phyloP scores from a whole-genome alignment of 2,888 invertebrate species.

The Perithous albicinctus region DNA sequence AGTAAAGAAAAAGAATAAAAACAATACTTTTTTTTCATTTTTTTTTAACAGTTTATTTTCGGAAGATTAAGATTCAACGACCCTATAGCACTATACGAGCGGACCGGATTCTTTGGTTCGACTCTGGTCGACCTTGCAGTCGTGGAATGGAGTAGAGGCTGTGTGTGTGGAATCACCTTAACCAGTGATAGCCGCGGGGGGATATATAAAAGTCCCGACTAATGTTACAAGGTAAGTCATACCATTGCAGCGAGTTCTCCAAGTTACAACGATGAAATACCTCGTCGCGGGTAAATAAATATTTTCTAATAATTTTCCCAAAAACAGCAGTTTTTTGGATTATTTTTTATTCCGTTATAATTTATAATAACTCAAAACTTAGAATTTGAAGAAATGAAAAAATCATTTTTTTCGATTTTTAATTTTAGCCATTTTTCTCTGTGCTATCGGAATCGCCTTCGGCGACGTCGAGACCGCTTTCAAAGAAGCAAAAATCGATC shows the following conservation, averaged over 20 bases:
- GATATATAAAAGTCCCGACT: constrained; percentile 61
- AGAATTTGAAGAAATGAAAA: background rate
- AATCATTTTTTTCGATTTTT: background rate
- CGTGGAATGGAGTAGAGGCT: background rate
- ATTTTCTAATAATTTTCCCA: background rate
- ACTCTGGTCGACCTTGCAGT: constrained; percentile 18
- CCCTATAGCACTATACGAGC: background rate
- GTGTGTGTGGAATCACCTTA: constrained; percentile 25
- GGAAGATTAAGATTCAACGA: background rate
- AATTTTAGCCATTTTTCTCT: constrained; percentile 74
- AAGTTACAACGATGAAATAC: constrained; percentile 69
- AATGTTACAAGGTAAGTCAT: constrained; percentile 36
- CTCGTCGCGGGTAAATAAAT: constrained; percentile 67
- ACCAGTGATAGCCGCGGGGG: constrained; percentile 28
- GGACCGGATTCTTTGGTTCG: background rate
- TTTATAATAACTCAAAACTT: no score
- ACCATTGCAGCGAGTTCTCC: constrained; percentile 35
- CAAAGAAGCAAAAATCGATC: constrained; percentile 79
- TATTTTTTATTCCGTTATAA: no score
- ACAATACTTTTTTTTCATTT: no score
- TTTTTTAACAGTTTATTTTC: background rate
- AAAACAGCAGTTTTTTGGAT: no score
- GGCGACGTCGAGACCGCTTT: constrained; percentile 80
- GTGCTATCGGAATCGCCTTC: constrained; percentile 69
- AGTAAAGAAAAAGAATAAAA: background rate